phyloP scores from a whole-genome alignment of 2,113 vertebrate genomes.

The Sturnira hondurensis region DNA sequence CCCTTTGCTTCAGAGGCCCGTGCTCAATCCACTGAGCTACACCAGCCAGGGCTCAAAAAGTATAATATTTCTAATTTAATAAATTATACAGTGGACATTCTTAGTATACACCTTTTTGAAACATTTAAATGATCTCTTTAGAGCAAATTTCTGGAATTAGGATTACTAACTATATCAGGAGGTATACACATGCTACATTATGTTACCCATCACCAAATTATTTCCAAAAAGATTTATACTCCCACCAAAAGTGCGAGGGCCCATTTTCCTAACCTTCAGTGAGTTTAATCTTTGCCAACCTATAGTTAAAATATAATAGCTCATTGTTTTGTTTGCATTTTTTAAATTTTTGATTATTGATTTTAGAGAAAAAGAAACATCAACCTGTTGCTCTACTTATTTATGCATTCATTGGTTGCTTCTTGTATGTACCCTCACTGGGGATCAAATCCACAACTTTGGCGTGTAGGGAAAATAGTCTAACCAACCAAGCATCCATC shows the following conservation, averaged over 20 bases:
- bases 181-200: neutral
- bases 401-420: too few relatives aligned
- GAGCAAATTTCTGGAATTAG: constrained; percentile 5
- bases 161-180: neutral
- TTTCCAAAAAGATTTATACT: constrained; percentile 20
- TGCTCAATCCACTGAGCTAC: too few relatives aligned
- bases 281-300: neutral
- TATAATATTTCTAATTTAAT: constrained; percentile 18
- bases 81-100: constrained; percentile 16
- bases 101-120: neutral
- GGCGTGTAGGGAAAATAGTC: too few relatives aligned
- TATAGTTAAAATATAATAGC: constrained; percentile 7
- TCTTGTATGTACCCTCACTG: too few relatives aligned
- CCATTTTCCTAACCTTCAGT: neutral
- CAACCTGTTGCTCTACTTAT: too few relatives aligned
- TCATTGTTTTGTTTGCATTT: constrained; percentile 8
- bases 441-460: too few relatives aligned
- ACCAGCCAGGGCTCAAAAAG: too few relatives aligned
- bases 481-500: too few relatives aligned
- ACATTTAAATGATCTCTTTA: constrained; percentile 6
- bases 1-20: too few relatives aligned
- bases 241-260: neutral
- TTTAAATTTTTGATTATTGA: too few relatives aligned
- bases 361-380: too few relatives aligned
- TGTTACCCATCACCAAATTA: neutral